phyloP scores from a whole-genome alignment of 1,140 invertebrate genomes.

The Pachyrhynchus sulphureomaculatus region DNA sequence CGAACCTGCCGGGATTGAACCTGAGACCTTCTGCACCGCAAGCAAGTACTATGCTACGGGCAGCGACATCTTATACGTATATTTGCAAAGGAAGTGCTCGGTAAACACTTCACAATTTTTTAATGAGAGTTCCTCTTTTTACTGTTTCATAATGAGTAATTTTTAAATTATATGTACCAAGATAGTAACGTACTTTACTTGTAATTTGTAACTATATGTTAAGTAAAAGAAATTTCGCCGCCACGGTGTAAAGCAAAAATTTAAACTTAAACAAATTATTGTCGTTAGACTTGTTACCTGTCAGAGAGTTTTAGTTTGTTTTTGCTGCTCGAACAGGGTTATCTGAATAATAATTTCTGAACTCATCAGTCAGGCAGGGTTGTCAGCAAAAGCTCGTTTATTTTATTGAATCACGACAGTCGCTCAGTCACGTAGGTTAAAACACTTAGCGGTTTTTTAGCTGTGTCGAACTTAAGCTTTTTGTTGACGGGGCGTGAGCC shows the following conservation, averaged over 20 bases:
- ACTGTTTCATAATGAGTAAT: too few species aligned
- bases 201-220: too few species aligned
- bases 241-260: too few species aligned
- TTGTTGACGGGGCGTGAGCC: slow-evolving; percentile 39
- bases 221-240: neutral
- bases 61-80: too few species aligned
- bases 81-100: too few species aligned
- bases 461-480: slow-evolving; percentile 38
- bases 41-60: too few species aligned
- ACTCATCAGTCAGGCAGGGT: slow-evolving; percentile 37
- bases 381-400: slow-evolving; percentile 43
- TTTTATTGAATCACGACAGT: slow-evolving; percentile 49
- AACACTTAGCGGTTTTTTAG: slow-evolving; percentile 46
- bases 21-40: too few species aligned
- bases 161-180: too few species aligned
- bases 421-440: slow-evolving; percentile 45
- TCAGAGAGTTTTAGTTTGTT: slow-evolving; percentile 3
- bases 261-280: slow-evolving; percentile 2
- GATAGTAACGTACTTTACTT: too few species aligned
- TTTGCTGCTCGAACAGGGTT: slow-evolving; percentile 10
- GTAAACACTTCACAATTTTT: too few species aligned
- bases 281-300: slow-evolving; percentile 12
- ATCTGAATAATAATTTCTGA: slow-evolving; percentile 33
- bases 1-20: too few species aligned
- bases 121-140: too few species aligned